phyloP scores from a whole-genome alignment of 92 coral and sea anemone species.

The Plumapathes pennacea region DNA sequence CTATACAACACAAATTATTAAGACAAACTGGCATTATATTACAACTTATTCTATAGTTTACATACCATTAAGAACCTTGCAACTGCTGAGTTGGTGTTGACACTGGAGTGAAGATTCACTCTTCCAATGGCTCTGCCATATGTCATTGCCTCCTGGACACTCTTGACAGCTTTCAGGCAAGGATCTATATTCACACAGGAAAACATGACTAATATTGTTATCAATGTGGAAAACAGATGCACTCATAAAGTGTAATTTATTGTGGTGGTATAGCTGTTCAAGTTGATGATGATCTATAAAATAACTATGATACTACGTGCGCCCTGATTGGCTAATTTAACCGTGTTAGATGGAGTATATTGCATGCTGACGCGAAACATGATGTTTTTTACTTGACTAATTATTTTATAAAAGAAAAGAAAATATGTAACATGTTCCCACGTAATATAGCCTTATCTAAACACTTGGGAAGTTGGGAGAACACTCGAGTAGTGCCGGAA shows the following conservation, averaged over 20 bases:
- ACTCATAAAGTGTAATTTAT: background rate
- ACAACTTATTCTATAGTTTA: background rate
- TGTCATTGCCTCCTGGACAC: slow-evolving; percentile 62
- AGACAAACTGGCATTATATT: background rate
- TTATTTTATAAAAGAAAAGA: no score
- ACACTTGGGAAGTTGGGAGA: no score
- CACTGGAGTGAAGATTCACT: slow-evolving; percentile 26
- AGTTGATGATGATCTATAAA: background rate
- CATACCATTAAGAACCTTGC: slow-evolving; percentile 64
- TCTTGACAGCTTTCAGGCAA: slow-evolving; percentile 47
- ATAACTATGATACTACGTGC: no score
- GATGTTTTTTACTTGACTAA: no score
- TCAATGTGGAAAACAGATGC: background rate
- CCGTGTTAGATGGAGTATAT: no score
- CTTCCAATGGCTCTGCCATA: slow-evolving; percentile 43
- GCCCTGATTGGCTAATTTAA: no score
- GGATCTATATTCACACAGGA: no score
- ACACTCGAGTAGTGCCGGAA: no score
- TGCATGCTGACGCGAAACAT: no score
- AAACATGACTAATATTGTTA: background rate
- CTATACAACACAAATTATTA: background rate
- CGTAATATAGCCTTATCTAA: no score
- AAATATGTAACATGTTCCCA: no score
- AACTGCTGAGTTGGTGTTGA: slow-evolving; percentile 40
- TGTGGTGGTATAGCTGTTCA: background rate